Evolutionary conservation across 2,888 invertebrate genomes (phyloP), one percentile per base, ranked within the genome.

Genomic region (Pimpla rufipes): DNA sequence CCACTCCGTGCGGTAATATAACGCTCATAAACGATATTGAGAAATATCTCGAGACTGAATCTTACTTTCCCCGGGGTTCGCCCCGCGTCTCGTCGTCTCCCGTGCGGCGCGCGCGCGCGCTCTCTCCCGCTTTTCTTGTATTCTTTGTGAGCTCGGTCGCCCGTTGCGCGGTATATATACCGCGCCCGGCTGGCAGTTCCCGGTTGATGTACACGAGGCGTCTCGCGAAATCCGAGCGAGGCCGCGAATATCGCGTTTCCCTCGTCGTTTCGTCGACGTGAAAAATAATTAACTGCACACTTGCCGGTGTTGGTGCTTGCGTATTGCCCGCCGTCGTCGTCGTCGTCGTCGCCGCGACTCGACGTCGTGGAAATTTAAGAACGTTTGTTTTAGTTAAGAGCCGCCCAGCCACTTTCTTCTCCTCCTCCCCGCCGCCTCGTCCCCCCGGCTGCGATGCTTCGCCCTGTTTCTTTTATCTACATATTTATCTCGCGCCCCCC

Each of bases 301-400:
- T 47, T 59, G 47, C 10, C 74, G 23, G 42, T 37, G 16, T 64
- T 52, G 52, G 37, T 62, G 35, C 16, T 37, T n/a, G 7, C 37
- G 37, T 59, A 29, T 59, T 57, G 35, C 16, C 68, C 18, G 45
- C 16, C 23, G 45, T 62, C 62, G 71, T 47, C 59, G 59, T 55
- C 45, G 73, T 16, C 23, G 45, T 47, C 59, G 59, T 55, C 45
- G 73, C 29, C 55, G 78, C 77, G 80, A 81, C 80, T 81, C 79
- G 82, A 84, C 83, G 80, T 85, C 73, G 85, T 88, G 88, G 88
- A 90, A 90, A 90, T 89, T 90, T 88, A 89, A 91, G 90, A 89
- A 88, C 90, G 90, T 91, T 91, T 90, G 90, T 90, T 91, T 89
- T 89, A 91, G 88, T 90, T 89, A 89, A 88, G 85, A 89, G 87